Evolutionary conservation across 2,888 invertebrate genomes (phyloP).

Genomic region (Pyrrhosoma nymphula): DNA sequence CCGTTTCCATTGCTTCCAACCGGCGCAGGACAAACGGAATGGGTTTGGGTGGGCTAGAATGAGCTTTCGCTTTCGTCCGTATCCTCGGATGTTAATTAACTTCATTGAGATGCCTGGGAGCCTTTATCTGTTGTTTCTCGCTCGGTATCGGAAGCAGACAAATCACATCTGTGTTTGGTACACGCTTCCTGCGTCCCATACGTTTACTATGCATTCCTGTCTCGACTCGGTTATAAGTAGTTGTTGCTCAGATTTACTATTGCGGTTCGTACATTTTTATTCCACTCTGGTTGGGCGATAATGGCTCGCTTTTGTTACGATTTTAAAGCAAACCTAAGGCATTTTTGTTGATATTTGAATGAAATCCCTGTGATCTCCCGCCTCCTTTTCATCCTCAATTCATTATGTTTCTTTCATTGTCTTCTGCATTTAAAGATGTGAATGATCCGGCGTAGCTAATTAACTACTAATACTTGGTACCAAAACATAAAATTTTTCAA

Average conservation of each 20-base stretch:
- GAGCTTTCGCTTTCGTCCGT: neutral
- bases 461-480: no score
- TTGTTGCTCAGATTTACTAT: neutral
- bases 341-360: no score
- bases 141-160: neutral
- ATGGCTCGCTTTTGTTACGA: no score
- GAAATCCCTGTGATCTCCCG: no score
- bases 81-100: conserved; percentile 1
- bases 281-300: neutral
- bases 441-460: no score
- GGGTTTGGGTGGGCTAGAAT: neutral
- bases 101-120: neutral
- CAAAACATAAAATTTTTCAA: no score
- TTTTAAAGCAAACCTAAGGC: no score
- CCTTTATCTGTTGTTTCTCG: conserved; percentile 17
- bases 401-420: no score
- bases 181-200: neutral
- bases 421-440: no score
- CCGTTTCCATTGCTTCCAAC: neutral
- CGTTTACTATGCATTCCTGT: neutral
- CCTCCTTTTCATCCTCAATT: no score
- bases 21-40: neutral
- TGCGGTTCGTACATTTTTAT: neutral
- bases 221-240: neutral
- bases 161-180: neutral